These are phyloP conservation scores for Noctilio leporinus DNA, from an alignment of 2,113 vertebrate species.

Conservation along the genomic window DNA sequence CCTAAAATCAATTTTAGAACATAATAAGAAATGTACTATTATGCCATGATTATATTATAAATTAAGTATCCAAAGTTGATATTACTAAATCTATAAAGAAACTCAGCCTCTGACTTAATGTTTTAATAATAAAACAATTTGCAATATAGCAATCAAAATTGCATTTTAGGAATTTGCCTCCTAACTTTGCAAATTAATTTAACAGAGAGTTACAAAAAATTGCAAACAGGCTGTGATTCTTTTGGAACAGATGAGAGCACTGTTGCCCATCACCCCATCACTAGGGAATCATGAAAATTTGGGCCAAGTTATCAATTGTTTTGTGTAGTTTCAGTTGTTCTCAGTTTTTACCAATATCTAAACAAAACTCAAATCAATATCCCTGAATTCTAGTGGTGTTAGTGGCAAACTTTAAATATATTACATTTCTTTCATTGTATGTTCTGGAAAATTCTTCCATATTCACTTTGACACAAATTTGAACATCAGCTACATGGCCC, in stretches of 20 bases:
- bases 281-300: not conserved
- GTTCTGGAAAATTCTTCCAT: not conserved
- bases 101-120: not conserved
- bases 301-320: not conserved
- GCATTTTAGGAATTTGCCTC: not conserved
- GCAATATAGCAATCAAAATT: not conserved
- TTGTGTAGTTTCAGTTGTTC: not conserved
- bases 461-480: not conserved
- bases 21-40: not conserved
- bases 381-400: not conserved
- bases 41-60: not conserved
- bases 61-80: not conserved
- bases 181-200: not conserved
- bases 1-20: not conserved
- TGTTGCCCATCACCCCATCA: not conserved
- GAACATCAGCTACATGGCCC: not conserved
- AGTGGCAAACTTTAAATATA: not conserved
- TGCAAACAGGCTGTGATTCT: not conserved
- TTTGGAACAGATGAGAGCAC: not conserved
- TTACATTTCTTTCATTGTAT: not conserved
- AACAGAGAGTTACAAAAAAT: not conserved
- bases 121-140: not conserved
- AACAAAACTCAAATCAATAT: not conserved
- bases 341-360: not conserved
- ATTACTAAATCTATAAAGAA: not conserved